Evolutionary conservation across 2,797 vertebrate species (phyloP), one percentile per base, ranked within the genome.

Genomic region (Malurus splendens): DNA sequence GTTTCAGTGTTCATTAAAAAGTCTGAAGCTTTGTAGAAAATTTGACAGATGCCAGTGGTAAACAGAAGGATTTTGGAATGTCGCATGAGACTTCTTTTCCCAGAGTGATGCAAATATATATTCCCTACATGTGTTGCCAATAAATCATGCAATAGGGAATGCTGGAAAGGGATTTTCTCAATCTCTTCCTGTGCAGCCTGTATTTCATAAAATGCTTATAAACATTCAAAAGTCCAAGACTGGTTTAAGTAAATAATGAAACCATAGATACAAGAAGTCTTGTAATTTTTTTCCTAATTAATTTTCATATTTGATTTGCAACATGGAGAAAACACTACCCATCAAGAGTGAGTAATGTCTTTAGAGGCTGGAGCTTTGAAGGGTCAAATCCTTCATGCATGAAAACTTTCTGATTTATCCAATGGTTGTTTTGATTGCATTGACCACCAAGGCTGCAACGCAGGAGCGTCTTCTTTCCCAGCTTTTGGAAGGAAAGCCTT

Each of bases 1-100:
- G 33, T 59, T 70, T 70, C 52, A 57, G 30, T 41, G n/a, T 44
- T 76, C 54, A 27, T 68, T 80, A 59, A 64, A 72, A 77, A 41
- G 13, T 71, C 59, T 65, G 36, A 30, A 77, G 33, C 18, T 87
- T 80, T 82, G 30, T 82, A 62, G 55, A 75, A 61, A 87, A 77
- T 20, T 57, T 80, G 7, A 42, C 50, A 60, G 30, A 67, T 54
- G 14, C 27, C n/a, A 57, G 3, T 59, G 30, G 36, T 74, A 87
- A 89, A 93, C 80, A n/a, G 39, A 72, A 89, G 65, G 59, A 57
- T 82, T 86, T 80, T 71, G 55, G 44, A 83, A 93, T 41, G 62
- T 48, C 1, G 0, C 8, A 22, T 71, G 55, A 74, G 47, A 70
- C 16, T 68, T 85, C 11, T 90, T 70, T 74, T 62, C 44, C 55